Evolutionary conservation across 2,113 vertebrate species (phyloP).

Genomic region (Bambusicola thoracicus): DNA sequence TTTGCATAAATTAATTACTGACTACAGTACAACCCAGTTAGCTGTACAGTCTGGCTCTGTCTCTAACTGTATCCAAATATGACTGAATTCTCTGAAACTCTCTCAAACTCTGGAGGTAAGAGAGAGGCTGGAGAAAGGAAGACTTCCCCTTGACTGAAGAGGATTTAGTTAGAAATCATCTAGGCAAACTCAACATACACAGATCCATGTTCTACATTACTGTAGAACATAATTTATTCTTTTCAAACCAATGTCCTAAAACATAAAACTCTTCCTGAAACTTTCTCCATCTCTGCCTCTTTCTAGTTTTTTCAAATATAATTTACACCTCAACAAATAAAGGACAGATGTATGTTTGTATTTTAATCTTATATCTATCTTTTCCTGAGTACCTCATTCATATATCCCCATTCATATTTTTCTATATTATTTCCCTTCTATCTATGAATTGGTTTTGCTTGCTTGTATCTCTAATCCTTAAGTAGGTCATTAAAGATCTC

Average conservation of each 20-base stretch:
- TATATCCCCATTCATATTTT: neutral
- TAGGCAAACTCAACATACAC: no score
- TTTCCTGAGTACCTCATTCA: neutral
- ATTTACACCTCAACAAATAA: neutral
- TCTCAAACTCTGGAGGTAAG: no score
- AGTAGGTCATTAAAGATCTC: neutral
- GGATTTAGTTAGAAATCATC: no score
- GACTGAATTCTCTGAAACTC: neutral
- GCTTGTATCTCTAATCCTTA: neutral
- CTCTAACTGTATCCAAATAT: neutral
- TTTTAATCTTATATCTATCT: neutral
- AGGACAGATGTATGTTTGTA: neutral
- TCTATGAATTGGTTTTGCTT: accelerated
- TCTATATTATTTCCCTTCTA: neutral
- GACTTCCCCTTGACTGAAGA: no score
- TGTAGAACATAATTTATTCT: neutral
- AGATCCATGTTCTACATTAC: no score
- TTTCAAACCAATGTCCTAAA: neutral
- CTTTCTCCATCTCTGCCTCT: neutral
- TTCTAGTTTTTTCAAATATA: neutral
- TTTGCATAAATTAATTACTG: neutral
- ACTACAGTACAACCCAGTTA: neutral
- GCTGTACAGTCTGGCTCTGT: neutral
- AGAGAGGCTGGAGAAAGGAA: no score
- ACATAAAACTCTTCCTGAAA: neutral